Base-by-base conservation (phyloP, 1,140 invertebrate genomes). In the Vollenhovia emeryi region DNA sequence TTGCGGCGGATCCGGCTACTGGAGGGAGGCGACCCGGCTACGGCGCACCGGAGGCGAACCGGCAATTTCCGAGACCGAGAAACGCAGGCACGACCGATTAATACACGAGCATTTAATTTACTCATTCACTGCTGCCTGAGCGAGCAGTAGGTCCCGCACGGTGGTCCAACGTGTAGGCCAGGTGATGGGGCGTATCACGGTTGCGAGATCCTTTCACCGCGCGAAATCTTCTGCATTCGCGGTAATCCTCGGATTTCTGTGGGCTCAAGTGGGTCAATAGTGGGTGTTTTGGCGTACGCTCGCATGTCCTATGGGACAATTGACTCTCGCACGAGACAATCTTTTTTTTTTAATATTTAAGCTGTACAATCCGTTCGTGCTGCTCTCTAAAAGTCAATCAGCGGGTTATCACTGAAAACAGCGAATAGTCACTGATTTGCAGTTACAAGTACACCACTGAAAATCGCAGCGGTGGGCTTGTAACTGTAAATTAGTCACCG, bases 71-170 rank as follows among this genome's bases (percentile, higher is more conserved):
- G 84, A 88, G 88, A 87, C 84, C 76, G 85, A 91, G 90, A 91
- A 93, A 92, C 90, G 87, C 45, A 18, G 60, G 75, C 89, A 87
- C 86, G 87, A 88, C 85, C 90, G 92, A 91, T 93, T 92, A 92
- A 93, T 92, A 85, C 88, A 82, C 78, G 86, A 86, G 66, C 91
- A 91, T 91, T 92, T 92, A 93, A 93, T 93, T 92, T 92, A 92
- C 92, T 93, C 92, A 90, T 92, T 92, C 91, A 89, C 87, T 90
- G 87, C 89, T 89, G 69, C 62, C 45, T 18, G 52, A 13, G 48
- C 71, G 50, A 21, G 52, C 48, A 57, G 66, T 50, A 40, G 66
- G 69, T 74, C 75, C 87, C 85, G 43, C 78, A 55, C 68, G 76
- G 87, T 86, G 84, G 86, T 90, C 88, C 80, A 55, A 7, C 45